Percentiles rank a stretch among this genome's conserved stretches.
phyloP scores from a whole-genome alignment of 1,140 invertebrate species.

The Musca vetustissima region DNA sequence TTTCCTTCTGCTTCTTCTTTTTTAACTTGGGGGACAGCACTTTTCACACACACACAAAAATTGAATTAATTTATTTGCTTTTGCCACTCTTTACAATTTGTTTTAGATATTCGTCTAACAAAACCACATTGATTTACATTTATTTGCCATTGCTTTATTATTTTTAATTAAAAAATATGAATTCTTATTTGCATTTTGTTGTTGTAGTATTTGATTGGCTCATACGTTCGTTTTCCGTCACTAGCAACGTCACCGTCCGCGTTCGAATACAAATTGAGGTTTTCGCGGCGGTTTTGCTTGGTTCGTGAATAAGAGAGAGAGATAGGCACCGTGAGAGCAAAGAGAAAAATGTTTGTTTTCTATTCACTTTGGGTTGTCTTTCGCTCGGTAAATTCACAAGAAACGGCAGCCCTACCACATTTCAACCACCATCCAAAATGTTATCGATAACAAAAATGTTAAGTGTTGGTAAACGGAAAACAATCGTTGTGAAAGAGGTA shows the following conservation, averaged over 20 bases:
- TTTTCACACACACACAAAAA: no score
- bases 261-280: conserved; percentile 2
- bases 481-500: no score
- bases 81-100: background rate
- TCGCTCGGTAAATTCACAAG: no score
- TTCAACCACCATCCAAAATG: no score
- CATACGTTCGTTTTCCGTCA: background rate
- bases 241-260: background rate
- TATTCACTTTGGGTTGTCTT: no score
- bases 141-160: background rate
- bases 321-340: no score
- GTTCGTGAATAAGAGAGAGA: no score
- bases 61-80: background rate
- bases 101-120: background rate
- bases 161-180: background rate
- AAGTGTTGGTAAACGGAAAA: no score
- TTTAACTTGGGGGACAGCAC: background rate
- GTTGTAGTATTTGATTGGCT: background rate
- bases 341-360: no score
- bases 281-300: no score
- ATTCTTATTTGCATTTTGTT: background rate
- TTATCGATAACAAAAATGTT: no score
- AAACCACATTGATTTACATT: background rate
- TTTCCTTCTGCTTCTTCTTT: conserved; percentile 3
- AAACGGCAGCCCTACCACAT: no score